Conservation (phyloP, 2,797 vertebrate genomes). For the Lepidocolaptes lacrymiger region DNA sequence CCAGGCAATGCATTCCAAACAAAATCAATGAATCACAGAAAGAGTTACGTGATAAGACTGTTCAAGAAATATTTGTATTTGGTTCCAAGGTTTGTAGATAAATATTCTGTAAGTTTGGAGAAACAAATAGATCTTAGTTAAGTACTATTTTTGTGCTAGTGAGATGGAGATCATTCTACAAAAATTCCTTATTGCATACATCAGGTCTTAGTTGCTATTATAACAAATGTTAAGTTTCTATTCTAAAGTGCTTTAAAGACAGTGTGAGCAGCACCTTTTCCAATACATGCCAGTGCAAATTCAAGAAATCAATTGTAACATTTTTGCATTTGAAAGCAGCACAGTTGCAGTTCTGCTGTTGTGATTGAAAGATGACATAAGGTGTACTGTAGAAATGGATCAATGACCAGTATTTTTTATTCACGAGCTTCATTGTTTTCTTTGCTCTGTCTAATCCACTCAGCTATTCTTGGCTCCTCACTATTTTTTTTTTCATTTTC, state of each 20-base stretch:
- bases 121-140: neutral
- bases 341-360: neutral
- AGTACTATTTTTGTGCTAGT: neutral
- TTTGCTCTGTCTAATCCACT: neutral
- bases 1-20: constrained; percentile 7
- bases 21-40: constrained; percentile 4
- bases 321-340: constrained; percentile 10
- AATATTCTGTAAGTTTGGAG: neutral
- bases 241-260: constrained; percentile 2
- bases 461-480: neutral
- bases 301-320: neutral
- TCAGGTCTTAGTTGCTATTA: neutral
- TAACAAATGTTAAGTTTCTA: neutral
- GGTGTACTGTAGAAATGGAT: neutral
- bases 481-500: neutral
- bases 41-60: neutral
- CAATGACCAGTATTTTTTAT: neutral
- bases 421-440: neutral
- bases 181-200: neutral
- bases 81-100: neutral
- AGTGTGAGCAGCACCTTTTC: neutral
- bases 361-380: neutral
- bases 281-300: neutral
- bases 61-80: constrained; percentile 34
- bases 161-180: neutral